phyloP scores from a whole-genome alignment of 2,888 invertebrate species.

The Autographa pulchrina region DNA sequence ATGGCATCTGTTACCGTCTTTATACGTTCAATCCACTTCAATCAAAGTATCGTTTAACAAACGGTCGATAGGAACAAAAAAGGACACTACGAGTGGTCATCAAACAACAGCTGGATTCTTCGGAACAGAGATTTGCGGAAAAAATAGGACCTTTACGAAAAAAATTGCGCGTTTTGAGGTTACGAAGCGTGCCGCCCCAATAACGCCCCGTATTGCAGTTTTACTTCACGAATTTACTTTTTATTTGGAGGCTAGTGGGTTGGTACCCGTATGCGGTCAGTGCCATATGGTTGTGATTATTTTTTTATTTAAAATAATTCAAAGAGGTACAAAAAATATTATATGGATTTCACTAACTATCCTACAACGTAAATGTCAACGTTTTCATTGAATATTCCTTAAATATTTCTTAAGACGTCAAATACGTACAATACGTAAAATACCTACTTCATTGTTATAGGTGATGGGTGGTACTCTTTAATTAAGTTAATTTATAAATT shows the following conservation, averaged over 20 bases:
- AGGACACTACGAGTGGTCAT: slow-evolving; percentile 84
- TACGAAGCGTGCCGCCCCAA: slow-evolving; percentile 83
- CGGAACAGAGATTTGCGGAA: slow-evolving; percentile 62
- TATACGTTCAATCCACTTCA: slow-evolving; percentile 69
- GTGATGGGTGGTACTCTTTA: too few species aligned
- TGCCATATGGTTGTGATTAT: slow-evolving; percentile 68
- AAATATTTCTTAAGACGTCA: too few species aligned
- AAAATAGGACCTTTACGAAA: slow-evolving; percentile 53
- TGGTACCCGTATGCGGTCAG: slow-evolving; percentile 68
- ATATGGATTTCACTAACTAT: background rate
- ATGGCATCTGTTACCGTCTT: slow-evolving; percentile 64
- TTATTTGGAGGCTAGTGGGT: slow-evolving; percentile 65
- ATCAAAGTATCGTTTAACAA: slow-evolving; percentile 81
- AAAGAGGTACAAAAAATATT: background rate
- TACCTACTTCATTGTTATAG: too few species aligned
- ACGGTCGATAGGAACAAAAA: slow-evolving; percentile 69
- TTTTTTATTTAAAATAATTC: background rate
- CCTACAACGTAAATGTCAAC: too few species aligned
- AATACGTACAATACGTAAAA: too few species aligned
- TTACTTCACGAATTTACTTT: slow-evolving; percentile 76
- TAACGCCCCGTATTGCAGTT: slow-evolving; percentile 75
- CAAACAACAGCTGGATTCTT: slow-evolving; percentile 82
- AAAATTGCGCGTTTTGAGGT: slow-evolving; percentile 73
- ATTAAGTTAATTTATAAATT: too few species aligned
- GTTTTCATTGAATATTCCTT: too few species aligned